Evolutionary conservation across 2,113 vertebrate species (phyloP), one percentile per base, ranked within the genome.

Genomic region (Chiloscyllium plagiosum): DNA sequence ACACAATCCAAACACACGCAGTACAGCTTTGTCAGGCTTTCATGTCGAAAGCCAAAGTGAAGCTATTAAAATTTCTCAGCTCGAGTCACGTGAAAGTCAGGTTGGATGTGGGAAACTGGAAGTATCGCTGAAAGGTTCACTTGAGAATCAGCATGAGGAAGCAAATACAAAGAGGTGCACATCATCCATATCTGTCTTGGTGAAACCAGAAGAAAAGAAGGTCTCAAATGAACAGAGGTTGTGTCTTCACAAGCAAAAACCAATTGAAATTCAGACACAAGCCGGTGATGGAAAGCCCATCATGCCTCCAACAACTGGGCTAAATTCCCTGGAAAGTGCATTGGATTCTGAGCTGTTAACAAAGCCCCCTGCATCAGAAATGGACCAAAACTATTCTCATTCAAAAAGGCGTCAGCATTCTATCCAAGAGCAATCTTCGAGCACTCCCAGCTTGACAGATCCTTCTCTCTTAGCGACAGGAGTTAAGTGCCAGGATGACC

Each of bases 351-450:
- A 72, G 94, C 68, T 26, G 26, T 19, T 72, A 47, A 95, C 37
- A 17, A 66, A 33, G 2, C 15, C 6, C 61, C 1, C 61, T 37
- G 89, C 2, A 50, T 24, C 69, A 95, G 33, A 13, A 90, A 72
- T 50, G 37, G 66, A 70, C 13, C 80, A 85, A 10, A 50, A 52
- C 24, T 68, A 52, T 4, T 5, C 37, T 6, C 69, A 24, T 33
- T 70, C 66, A 95, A 47, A 68, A 29, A 12, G 2, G 8, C 3
- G 19, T 76, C 68, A 29, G 47, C 68, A 50, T 24, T 24, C 42
- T 95, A 42, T 95, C 42, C 93, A 95, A 52, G n/a, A 72, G 24
- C 94, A 47, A 76, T 68, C 92, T 26, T 26, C 92, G 70, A 69
- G 22, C n/a, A 94, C n/a, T 22, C 12, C 68, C 70, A 66, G n/a